phyloP scores from a whole-genome alignment of 2,888 invertebrate species.

The Rotaria sp. region DNA sequence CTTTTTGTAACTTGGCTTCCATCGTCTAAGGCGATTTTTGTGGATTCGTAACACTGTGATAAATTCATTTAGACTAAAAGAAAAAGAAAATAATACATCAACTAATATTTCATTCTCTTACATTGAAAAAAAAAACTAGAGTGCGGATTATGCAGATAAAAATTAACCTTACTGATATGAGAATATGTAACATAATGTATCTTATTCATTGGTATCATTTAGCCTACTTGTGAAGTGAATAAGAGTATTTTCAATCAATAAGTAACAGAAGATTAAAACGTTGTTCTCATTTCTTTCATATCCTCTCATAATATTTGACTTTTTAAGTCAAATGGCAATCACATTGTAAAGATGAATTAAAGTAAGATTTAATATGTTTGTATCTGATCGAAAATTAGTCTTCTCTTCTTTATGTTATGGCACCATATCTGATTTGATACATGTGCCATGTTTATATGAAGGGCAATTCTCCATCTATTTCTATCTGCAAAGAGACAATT shows the following conservation, averaged over 20 bases:
- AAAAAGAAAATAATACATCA: too few species aligned
- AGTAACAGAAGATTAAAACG: too few species aligned
- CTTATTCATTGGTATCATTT: neutral
- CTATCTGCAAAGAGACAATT: neutral
- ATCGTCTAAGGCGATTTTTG: too few species aligned
- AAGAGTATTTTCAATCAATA: too few species aligned
- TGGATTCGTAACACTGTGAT: too few species aligned
- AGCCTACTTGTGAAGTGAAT: neutral
- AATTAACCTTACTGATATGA: neutral
- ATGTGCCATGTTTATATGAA: neutral
- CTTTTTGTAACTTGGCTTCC: too few species aligned
- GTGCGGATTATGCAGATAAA: neutral
- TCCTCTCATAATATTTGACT: neutral
- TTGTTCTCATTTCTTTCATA: neutral
- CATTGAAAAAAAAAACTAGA: neutral
- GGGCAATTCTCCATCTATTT: neutral
- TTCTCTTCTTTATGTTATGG: neutral
- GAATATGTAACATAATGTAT: neutral
- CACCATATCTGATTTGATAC: neutral
- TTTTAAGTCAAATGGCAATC: neutral
- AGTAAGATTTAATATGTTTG: neutral
- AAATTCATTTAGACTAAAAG: too few species aligned
- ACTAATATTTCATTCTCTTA: neutral
- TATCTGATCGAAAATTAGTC: neutral
- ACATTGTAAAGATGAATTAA: neutral